Evolutionary conservation across 2,797 vertebrate species (phyloP), one percentile per base, ranked within the genome.

Genomic region (Rhadinocentrus ornatus): DNA sequence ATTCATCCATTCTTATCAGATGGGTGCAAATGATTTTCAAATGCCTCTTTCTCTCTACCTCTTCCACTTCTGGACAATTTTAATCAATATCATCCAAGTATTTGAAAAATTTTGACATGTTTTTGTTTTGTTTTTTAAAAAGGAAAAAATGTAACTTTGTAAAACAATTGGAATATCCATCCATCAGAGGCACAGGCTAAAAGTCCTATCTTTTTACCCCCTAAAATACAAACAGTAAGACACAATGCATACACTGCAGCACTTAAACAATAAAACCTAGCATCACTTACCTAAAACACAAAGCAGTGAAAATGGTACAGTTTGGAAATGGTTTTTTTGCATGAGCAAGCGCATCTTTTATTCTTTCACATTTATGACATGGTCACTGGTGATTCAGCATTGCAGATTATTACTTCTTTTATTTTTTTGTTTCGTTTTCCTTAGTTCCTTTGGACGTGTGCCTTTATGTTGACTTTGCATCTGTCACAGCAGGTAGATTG

Each of bases 401-500:
- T 73, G 92, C 91, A 95, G 93, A 94, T 89, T 90, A 88, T 91
- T 90, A 87, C 85, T 90, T 66, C 66, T 77, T 77, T 74, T 39
- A 29, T 31, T 39, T 52, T 69, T 66, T 24, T 66, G 35, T 37
- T 37, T 37, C 35, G 13, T 37, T 37, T 64, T 56, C 76, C 44
- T 62, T 58, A 71, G 86, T 94, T 95, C 95, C 95, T 96, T 97
- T 96, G 96, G 95, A 94, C 92, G 94, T 96, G 93, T 96, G 96
- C 95, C 95, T 96, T 95, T 54, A 94, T 94, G 93, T 96, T 95
- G 91, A 93, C 94, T 95, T 96, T 96, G 95, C 95, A 96, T 97
- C 95, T 93, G 94, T 97, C 95, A 96, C 94, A 94, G 95, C 95
- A 96, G 94, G 95, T 96, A 96, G 95, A 95, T 95, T 94, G 93